phyloP scores from a whole-genome alignment of 2,113 vertebrate species.

The Camelus bactrianus region DNA sequence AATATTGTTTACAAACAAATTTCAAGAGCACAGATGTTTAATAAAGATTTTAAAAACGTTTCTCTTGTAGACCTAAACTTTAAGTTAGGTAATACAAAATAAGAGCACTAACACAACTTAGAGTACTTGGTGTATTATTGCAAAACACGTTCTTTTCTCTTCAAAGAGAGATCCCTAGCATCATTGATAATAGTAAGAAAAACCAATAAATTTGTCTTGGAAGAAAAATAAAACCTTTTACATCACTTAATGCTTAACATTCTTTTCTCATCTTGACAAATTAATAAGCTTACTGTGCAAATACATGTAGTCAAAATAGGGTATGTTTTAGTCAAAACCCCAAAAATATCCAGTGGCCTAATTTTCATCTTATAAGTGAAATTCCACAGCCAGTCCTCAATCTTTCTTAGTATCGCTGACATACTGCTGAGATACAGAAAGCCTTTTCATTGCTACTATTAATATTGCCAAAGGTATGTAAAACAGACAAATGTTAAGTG shows the following conservation, averaged over 20 bases:
- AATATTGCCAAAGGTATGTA: neutral
- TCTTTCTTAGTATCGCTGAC: neutral
- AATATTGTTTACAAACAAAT: neutral
- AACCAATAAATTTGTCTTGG: neutral
- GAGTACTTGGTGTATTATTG: neutral
- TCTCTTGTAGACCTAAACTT: conserved; percentile 8
- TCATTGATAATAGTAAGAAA: neutral
- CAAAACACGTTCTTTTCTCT: neutral
- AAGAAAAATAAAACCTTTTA: neutral
- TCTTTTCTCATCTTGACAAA: neutral
- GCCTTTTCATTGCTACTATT: neutral
- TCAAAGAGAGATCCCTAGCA: neutral
- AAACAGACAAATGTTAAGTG: neutral
- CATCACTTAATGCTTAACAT: neutral
- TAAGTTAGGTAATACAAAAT: conserved; percentile 25
- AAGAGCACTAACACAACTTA: neutral
- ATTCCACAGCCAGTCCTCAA: neutral
- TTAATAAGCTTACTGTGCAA: neutral
- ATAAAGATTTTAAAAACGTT: neutral
- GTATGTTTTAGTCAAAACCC: neutral
- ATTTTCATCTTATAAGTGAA: neutral
- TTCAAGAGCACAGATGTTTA: neutral
- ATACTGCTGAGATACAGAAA: neutral
- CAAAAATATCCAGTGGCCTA: neutral
- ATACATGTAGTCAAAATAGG: neutral